Base-by-base conservation (phyloP, 2,888 invertebrate species). In the Caenorhabditis sp. region DNA sequence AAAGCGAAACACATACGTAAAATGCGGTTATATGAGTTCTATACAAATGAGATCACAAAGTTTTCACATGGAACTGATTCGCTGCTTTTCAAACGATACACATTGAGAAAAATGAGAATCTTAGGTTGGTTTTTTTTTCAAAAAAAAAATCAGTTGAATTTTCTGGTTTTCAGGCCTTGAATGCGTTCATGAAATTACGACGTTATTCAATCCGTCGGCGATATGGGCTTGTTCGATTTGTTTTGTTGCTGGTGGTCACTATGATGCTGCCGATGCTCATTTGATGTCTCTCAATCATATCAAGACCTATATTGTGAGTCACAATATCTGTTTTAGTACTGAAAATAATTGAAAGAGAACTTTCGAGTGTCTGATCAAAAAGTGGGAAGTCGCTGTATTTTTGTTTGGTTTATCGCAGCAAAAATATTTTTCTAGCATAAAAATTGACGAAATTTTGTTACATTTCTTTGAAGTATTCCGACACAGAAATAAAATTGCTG, bases 201-300 rank as follows among this genome's bases (percentile, higher is more conserved):
- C 70, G 21, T 50, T 65, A 12, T 70, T 59, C 52, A 43, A 53
- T 10, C 50, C 43, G 26, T 7, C 49, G 7, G 71, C 67, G 7
- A 68, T 78, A 60, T 82, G 82, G 82, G 63, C 71, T 2, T 82
- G 82, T 58, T 70, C 74, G 31, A 63, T 78, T 12, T 82, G 82
- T 62, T 67, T 77, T 53, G 78, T 67, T 8, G 69, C 61, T 14
- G 82, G 78, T 26, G 54, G 53, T 27, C 66, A 52, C 12, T 71
- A 64, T 59, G 77, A 80, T 1, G 53, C 73, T 23, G 73, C 77
- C 0, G 82, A 82, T 27, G 68, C 67, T 31, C 82, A 82, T 63
- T 57, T 80, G 21, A 59, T 21, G 20, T 75, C 77, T 12, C 49
- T 63, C 23, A n/a, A 56, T 0, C 82, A 82, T 54, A 67, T 82